Conservation (phyloP, 1,140 invertebrate species). For the Coptotermes formosanus region DNA sequence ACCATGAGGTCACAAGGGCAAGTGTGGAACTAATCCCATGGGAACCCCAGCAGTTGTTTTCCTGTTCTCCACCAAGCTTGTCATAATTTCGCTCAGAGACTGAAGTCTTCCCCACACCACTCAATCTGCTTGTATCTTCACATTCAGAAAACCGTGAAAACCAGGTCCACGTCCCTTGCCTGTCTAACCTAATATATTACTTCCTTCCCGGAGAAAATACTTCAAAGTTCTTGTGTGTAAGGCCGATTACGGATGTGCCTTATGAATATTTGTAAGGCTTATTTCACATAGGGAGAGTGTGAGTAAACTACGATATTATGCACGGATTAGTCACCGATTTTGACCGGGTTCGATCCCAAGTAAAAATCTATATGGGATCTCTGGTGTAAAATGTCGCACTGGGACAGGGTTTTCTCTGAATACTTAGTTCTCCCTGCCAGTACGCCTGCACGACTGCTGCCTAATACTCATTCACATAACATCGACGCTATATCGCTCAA, state of each 20-base stretch:
- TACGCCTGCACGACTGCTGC: too few relatives aligned
- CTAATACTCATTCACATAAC: too few relatives aligned
- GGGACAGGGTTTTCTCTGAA: too few relatives aligned
- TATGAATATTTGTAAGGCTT: too few relatives aligned
- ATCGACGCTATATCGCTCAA: too few relatives aligned
- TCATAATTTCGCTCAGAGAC: background rate
- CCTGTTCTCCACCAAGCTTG: background rate
- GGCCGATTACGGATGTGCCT: background rate
- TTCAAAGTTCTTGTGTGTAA: background rate
- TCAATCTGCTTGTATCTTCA: background rate
- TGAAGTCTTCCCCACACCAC: background rate
- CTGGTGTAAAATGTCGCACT: too few relatives aligned
- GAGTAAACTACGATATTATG: too few relatives aligned
- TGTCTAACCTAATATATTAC: conserved; percentile 16
- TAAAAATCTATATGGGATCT: too few relatives aligned
- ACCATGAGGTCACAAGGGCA: background rate
- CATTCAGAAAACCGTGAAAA: background rate
- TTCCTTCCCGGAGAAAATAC: background rate
- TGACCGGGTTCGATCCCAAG: too few relatives aligned
- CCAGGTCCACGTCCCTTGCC: background rate
- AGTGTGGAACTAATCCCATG: background rate
- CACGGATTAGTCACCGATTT: too few relatives aligned
- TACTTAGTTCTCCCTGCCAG: too few relatives aligned
- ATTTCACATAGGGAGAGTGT: too few relatives aligned
- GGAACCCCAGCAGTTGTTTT: background rate